Evolutionary conservation across 2,888 invertebrate species (phyloP).

Genomic region (Zeuzera pyrina): DNA sequence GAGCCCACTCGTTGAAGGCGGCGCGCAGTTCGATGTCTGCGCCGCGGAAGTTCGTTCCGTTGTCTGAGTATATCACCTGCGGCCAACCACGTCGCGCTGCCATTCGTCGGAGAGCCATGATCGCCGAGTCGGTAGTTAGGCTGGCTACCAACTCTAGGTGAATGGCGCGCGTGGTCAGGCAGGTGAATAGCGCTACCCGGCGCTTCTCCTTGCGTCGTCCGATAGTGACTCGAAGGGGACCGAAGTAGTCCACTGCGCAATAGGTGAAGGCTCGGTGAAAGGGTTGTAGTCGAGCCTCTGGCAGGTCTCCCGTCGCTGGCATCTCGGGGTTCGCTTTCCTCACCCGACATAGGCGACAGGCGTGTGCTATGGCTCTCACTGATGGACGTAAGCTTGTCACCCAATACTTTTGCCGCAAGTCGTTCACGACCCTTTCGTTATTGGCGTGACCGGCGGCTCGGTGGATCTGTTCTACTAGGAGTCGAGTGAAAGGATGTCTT

Average conservation of each 20-base stretch:
- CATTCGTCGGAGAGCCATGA: background rate
- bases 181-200: too few species aligned
- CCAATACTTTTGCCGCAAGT: constrained; percentile 13
- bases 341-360: too few species aligned
- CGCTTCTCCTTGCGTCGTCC: too few species aligned
- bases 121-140: background rate
- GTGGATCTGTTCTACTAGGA: background rate
- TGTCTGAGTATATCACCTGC: too few species aligned
- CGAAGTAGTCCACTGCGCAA: constrained; percentile 17
- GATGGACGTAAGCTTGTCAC: constrained; percentile 5
- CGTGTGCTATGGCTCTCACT: background rate
- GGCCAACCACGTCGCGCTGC: too few species aligned
- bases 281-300: constrained; percentile 8
- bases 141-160: too few species aligned
- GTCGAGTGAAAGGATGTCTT: too few species aligned
- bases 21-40: background rate
- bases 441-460: background rate
- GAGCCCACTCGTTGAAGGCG: too few species aligned
- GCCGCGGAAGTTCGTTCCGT: too few species aligned
- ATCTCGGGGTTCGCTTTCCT: too few species aligned
- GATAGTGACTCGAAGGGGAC: constrained; percentile 12
- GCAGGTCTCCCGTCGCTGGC: too few species aligned
- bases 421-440: constrained; percentile 9
- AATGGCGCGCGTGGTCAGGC: too few species aligned
- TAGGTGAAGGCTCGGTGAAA: constrained; percentile 14